Conservation (phyloP, 2,888 invertebrate species). For the Limenitis camilla region DNA sequence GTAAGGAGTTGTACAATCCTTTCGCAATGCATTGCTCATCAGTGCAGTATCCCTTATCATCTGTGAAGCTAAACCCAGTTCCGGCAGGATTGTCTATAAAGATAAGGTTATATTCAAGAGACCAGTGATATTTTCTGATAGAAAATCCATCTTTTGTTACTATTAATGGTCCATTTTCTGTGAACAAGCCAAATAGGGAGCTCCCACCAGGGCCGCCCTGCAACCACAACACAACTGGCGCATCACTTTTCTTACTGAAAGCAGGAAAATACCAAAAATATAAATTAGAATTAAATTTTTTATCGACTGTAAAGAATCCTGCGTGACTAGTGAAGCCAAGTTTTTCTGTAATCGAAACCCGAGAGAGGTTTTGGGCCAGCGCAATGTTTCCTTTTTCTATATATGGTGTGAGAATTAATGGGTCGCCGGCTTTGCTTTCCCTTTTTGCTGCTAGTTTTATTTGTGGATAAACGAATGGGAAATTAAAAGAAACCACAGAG, state of each 20-base stretch:
- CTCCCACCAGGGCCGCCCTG: slow-evolving; percentile 76
- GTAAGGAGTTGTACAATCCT: slow-evolving; percentile 66
- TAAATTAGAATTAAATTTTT: slow-evolving; percentile 70
- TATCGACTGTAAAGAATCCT: slow-evolving; percentile 77
- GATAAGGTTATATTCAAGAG: slow-evolving; percentile 71
- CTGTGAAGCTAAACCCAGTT: slow-evolving; percentile 78
- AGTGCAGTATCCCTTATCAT: slow-evolving; percentile 67
- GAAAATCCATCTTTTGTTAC: slow-evolving; percentile 52
- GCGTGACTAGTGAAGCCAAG: slow-evolving; percentile 71
- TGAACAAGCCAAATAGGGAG: slow-evolving; percentile 71
- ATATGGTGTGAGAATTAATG: slow-evolving; percentile 75
- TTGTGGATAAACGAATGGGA: slow-evolving; percentile 52
- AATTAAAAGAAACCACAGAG: slow-evolving; percentile 27
- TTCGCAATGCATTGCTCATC: slow-evolving; percentile 72
- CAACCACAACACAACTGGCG: slow-evolving; percentile 73
- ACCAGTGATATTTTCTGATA: slow-evolving; percentile 73
- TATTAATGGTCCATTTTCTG: slow-evolving; percentile 76
- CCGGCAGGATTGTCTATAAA: slow-evolving; percentile 81
- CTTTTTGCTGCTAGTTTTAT: slow-evolving; percentile 38
- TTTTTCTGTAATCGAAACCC: slow-evolving; percentile 46
- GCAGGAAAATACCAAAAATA: slow-evolving; percentile 81
- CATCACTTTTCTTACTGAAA: slow-evolving; percentile 45
- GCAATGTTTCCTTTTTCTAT: slow-evolving; percentile 66
- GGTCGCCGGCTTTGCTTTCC: slow-evolving; percentile 42
- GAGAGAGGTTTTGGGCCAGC: slow-evolving; percentile 58